Evolutionary conservation across 1,140 invertebrate species (phyloP), one percentile per base, ranked within the genome.

Genomic region (Heterodera schachtii): DNA sequence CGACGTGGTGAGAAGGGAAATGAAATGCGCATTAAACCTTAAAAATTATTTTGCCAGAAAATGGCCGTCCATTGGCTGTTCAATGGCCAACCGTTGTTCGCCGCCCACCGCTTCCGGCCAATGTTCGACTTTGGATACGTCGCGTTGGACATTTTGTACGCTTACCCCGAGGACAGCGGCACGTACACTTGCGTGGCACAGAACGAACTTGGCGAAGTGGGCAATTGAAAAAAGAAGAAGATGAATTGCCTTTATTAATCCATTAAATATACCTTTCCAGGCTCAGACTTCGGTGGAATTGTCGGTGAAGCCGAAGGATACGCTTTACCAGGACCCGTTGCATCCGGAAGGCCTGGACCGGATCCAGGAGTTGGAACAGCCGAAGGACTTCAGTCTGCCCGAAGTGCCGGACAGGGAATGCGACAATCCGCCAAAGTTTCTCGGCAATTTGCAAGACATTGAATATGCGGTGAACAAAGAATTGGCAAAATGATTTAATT

Each of bases 81-180:
- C 78, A 86, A 90, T 73, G 90, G 89, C 3, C 70, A 67, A 13
- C 89, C 90, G 41, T 81, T 90, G 43, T 70, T 83, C 84, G 76
- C 87, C 91, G 93, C 96, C 11, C 95, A 97, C 90, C 93, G 96
- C 84, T 98, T 96, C 90, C 93, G 94, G 82, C 94, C 95, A 4
- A 93, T 94, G 44, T 96, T 96, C 91, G 96, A 98, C 89, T 97
- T 98, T 90, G 96, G 96, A 57, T 97, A 97, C 90, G 96, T 98
- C 52, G 94, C 95, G 73, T 92, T 98, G 78, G 96, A 98, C 90
- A 94, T 98, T 82, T 79, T 87, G 43, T 78, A 89, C 69, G 88
- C 87, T 9, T 89, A 87, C 71, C 87, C 89, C 41, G 89, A 89
- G 80, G 88, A 89, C 76, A 86, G 84, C 67, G 88, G 88, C 74